Evolutionary conservation across 2,113 vertebrate genomes (phyloP).

Genomic region (Oreotragus oreotragus): DNA sequence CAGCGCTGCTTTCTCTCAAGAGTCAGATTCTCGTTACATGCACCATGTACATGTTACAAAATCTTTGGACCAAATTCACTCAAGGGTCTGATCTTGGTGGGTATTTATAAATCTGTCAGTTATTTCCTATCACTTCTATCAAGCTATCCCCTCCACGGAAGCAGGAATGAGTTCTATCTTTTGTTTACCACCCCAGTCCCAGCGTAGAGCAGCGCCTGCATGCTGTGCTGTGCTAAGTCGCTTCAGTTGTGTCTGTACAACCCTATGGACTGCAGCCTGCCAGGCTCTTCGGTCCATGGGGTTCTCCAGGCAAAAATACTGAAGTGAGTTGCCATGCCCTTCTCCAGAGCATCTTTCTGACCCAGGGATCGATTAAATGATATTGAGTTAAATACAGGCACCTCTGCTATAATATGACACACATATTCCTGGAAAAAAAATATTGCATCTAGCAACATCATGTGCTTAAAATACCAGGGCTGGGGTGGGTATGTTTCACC

Average conservation of each 20-base stretch:
- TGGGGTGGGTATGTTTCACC: neutral
- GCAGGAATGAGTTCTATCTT: neutral
- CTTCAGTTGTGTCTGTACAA: neutral
- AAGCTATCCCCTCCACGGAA: neutral
- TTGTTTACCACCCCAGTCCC: neutral
- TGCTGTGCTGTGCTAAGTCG: rapidly evolving
- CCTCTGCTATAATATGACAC: neutral
- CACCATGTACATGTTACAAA: neutral
- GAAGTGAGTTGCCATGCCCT: neutral
- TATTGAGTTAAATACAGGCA: neutral
- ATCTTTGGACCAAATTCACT: neutral
- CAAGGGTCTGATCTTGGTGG: neutral
- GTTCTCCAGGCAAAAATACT: neutral
- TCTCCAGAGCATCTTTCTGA: neutral
- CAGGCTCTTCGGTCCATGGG: neutral
- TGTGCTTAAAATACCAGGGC: neutral
- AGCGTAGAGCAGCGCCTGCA: neutral
- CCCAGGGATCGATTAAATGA: neutral
- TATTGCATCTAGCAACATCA: neutral
- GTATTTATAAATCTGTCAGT: no score
- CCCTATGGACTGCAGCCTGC: neutral
- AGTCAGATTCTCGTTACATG: neutral
- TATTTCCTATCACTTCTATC: neutral
- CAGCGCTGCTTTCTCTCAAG: neutral
- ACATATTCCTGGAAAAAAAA: neutral